Evolutionary conservation across 92 coral and sea anemone species (phyloP), one percentile per base, ranked within the genome.

Genomic region (Zoanthus sansibaricus): DNA sequence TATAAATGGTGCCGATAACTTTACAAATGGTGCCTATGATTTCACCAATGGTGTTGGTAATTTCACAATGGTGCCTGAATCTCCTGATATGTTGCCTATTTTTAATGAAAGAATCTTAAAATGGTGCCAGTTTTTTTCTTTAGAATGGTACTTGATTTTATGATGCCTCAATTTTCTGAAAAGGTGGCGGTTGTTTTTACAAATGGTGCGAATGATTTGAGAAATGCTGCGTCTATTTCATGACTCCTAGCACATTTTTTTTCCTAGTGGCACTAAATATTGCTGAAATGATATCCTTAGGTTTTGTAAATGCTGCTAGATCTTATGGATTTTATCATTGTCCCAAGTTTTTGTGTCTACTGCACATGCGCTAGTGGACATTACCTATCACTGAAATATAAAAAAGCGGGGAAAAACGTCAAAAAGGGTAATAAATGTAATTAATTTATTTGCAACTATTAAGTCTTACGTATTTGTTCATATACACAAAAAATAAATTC

Each of bases 221-320:
- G 4, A 56, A 56, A 56, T 56, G 14, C 16, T 56, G 64, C 18
- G 64, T 56, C 64, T 56, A 56, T 56, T 56, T 56, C 64, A 56
- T 56, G 17, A 56, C 64, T 56, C 14, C 64, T 56, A 56, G 72
- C 32, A 67, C 7, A 1, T 18, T 18, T 67, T 7, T 68, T 42
- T 68, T 25, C 45, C 13, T 14, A 21, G 73, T 68, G 42, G 48
- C 51, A 17, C 33, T 56, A 44, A 82, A 82, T 56, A 68, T 82
- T 61, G 77, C 62, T 46, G 86, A 82, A 6, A 25, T 25, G 25
- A 25, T 25, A 25, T 25, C 25, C 25, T 25, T 25, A 62, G 25
- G 44, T 61, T 62, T 82, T 5, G 77, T 67, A 1, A 33, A 82
- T 16, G 87, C 66, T 37, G 77, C 78, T n/a, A 82, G 77, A 25